Base-by-base conservation (phyloP, 2,888 invertebrate genomes). In the Phasia obesa region DNA sequence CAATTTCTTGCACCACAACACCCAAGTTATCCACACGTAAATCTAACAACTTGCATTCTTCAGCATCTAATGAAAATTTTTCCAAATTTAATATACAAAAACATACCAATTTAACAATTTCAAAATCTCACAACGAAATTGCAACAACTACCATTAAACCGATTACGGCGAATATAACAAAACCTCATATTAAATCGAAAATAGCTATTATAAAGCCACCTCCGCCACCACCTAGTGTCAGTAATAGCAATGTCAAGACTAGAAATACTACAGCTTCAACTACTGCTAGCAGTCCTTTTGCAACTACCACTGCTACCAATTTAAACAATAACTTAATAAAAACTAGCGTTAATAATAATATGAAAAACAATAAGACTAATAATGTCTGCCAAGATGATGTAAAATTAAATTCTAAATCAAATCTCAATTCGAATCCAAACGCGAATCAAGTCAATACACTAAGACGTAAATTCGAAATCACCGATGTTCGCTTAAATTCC, bases 401-500 rank as follows among this genome's bases (percentile, higher is more conserved):
- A 2, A 77, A 65, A 35, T 47, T 47, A 47, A 74, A 69, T 21
- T 31, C 47, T 7, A 80, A 81, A 71, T 42, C 75, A 31, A 69
- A 71, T 57, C 19, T 21, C 7, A 57, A 51, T 23, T n/a, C 25
- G 2, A 70, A 59, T 44, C 15, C 57, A 19, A 67, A 49, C 64
- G 76, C 81, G 57, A 82, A 82, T 71, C 80, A 84, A 59, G 83
- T 79, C 85, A 87, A 84, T 82, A 88, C 89, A 81, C 81, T 87
- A 85, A 89, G 89, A 84, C 88, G 89, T 85, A 91, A 89, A 88
- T 87, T 92, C 86, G 91, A 92, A 87, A 93, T 93, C 85, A 92
- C 92, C 71, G 92, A 92, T 85, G 91, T 92, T 83, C 92, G 92
- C 87, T 90, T 93, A 86, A 91, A 93, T 85, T 93, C 92, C 60